Percentiles rank a stretch among this genome's conserved stretches.
Conservation (phyloP, 2,797 vertebrate genomes). For the Helicolenus hilgendorfi region DNA sequence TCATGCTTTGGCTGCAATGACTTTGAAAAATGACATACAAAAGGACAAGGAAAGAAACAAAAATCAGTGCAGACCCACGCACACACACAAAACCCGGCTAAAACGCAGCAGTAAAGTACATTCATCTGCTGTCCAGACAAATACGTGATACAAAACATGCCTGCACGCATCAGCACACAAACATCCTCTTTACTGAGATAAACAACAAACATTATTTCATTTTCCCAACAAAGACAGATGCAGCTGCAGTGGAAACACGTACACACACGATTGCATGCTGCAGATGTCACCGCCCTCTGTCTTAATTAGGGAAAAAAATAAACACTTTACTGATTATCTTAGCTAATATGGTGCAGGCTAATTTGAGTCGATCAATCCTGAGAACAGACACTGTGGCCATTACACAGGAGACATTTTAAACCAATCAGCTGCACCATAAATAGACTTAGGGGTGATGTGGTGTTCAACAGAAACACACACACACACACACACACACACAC, state of each 20-base stretch:
- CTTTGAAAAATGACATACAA: background rate
- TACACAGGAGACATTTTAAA: conserved; percentile 44
- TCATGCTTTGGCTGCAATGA: background rate
- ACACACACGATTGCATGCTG: background rate
- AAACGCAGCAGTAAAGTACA: background rate
- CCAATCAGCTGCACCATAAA: conserved; percentile 58
- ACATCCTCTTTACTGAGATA: background rate
- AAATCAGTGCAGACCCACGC: background rate
- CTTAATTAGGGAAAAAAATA: background rate
- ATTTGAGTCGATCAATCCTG: background rate
- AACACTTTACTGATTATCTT: conserved; percentile 7
- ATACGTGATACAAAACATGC: background rate
- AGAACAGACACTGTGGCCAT: background rate
- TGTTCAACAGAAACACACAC: background rate
- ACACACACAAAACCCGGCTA: background rate
- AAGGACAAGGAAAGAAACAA: background rate
- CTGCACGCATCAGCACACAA: background rate
- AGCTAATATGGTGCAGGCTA: conserved; percentile 9
- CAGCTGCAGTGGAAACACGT: background rate
- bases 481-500: background rate
- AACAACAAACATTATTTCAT: background rate
- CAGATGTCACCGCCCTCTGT: background rate
- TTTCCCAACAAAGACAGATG: background rate
- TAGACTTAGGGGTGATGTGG: conserved; percentile 2
- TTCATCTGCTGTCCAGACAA: background rate